Evolutionary conservation across 2,113 vertebrate species (phyloP).

Genomic region (Spilogale gracilis): DNA sequence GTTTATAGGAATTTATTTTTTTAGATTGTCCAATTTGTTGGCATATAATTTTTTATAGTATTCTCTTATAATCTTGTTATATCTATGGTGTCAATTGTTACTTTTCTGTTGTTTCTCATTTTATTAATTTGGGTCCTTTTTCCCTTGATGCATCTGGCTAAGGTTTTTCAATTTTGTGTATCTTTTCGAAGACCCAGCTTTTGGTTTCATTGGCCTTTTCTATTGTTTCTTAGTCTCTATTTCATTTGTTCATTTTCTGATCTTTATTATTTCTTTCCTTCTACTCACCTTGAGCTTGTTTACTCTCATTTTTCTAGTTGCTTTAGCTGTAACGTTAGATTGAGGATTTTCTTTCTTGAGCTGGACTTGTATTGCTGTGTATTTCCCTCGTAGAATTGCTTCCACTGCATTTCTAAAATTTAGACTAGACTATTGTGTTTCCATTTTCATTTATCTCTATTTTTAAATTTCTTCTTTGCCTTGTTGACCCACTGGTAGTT

Average conservation of each 20-base stretch:
- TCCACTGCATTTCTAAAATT: background rate
- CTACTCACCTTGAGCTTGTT: background rate
- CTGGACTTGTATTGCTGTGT: background rate
- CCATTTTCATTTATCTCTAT: background rate
- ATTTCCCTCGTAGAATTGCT: background rate
- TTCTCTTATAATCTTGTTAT: background rate
- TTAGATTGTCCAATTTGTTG: background rate
- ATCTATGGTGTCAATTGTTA: background rate
- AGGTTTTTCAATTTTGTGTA: background rate
- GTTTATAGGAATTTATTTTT: background rate
- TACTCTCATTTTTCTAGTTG: background rate
- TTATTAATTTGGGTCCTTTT: background rate
- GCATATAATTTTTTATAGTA: background rate
- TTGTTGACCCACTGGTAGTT: background rate
- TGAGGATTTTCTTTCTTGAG: background rate
- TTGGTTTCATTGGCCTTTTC: background rate
- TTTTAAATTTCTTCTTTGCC: background rate
- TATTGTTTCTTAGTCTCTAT: background rate
- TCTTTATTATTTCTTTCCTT: background rate
- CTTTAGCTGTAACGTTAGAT: background rate
- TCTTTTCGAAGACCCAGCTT: background rate
- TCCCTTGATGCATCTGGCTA: background rate
- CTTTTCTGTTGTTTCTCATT: background rate
- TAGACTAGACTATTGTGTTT: background rate
- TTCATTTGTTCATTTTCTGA: background rate